These are phyloP conservation scores for Platorchestia sp. DNA, from an alignment of 1,140 invertebrate genomes.

Conservation along the genomic window DNA sequence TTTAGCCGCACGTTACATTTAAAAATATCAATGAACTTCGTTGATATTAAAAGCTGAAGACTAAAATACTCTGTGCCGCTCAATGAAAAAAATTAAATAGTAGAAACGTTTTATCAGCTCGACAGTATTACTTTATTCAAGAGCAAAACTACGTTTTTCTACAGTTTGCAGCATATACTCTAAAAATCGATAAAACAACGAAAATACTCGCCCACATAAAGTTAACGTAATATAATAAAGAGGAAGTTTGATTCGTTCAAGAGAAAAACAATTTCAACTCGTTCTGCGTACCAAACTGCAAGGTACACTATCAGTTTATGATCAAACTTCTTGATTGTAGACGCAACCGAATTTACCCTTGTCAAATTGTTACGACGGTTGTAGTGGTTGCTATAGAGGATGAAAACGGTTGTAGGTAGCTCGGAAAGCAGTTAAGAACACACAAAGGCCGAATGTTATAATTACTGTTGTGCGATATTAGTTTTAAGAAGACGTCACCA, in stretches of 20 bases:
- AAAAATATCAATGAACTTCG: background rate
- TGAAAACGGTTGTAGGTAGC: no score
- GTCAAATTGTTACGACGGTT: no score
- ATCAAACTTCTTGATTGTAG: background rate
- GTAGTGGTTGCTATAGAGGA: no score
- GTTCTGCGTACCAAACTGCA: background rate
- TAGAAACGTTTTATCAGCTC: no score
- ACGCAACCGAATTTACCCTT: no score
- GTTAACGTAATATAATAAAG: background rate
- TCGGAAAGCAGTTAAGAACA: no score
- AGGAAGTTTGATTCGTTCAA: background rate
- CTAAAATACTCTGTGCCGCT: no score
- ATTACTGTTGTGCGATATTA: background rate
- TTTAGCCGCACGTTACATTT: background rate
- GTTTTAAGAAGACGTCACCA: background rate
- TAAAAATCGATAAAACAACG: background rate
- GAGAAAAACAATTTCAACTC: background rate
- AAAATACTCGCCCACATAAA: background rate
- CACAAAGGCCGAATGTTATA: no score
- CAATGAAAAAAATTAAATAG: no score
- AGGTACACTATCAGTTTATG: background rate
- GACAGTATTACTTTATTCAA: no score
- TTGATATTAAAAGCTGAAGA: no score
- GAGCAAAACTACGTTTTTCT: no score
- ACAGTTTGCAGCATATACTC: background rate